A percentile compares a stretch with the other conserved stretches of the same genome.
Evolutionary conservation across 2,888 invertebrate species (phyloP).

Genomic region (Volucella inanis): DNA sequence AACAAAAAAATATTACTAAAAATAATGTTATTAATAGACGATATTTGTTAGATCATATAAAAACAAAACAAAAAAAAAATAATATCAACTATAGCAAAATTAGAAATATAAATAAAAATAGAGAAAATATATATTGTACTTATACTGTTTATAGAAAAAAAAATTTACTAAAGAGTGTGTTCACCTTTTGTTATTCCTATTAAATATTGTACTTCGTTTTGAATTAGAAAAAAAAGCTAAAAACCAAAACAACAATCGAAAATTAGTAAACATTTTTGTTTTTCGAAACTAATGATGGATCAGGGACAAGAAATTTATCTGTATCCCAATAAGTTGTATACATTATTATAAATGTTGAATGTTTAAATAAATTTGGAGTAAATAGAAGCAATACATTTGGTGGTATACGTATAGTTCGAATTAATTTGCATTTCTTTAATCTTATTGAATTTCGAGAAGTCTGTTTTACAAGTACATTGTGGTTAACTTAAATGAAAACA

Average conservation of each 20-base stretch:
- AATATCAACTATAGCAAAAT: no score
- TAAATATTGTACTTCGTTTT: slow-evolving; percentile 50
- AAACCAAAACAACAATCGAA: no score
- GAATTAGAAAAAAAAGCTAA: slow-evolving; percentile 15
- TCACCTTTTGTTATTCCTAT: slow-evolving; percentile 67
- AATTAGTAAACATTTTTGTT: slow-evolving; percentile 7
- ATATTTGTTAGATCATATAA: slow-evolving; percentile 21
- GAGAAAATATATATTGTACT: slow-evolving; percentile 6
- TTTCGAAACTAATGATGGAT: background rate
- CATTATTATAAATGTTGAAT: slow-evolving; percentile 48
- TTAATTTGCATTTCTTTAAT: no score
- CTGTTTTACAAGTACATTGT: no score
- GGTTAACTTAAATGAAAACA: no score
- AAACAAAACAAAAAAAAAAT: slow-evolving; percentile 19
- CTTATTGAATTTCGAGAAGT: no score
- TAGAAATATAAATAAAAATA: slow-evolving; percentile 4
- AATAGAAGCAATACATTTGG: slow-evolving; percentile 41
- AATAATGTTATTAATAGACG: slow-evolving; percentile 20
- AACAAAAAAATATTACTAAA: slow-evolving; percentile 15
- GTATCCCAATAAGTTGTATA: slow-evolving; percentile 10
- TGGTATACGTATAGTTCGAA: no score
- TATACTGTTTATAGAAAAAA: slow-evolving; percentile 25
- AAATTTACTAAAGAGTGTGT: slow-evolving; percentile 63
- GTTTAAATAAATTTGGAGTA: slow-evolving; percentile 52
- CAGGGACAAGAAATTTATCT: background rate